phyloP scores from a whole-genome alignment of 2,113 vertebrate genomes.

The Xyliphius kryptos region DNA sequence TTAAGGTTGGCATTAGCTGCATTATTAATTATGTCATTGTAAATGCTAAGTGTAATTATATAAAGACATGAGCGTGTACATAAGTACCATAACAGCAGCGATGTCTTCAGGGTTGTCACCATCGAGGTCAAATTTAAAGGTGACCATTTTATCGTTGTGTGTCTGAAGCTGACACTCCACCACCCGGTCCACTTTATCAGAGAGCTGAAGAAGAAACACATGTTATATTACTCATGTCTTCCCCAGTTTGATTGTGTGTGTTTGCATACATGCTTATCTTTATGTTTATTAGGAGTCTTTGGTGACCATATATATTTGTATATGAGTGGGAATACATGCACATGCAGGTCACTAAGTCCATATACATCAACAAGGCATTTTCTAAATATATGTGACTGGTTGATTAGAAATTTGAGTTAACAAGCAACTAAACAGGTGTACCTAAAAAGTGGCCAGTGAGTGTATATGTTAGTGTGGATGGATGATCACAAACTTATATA shows the following conservation, averaged over 20 bases:
- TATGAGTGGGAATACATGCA: background rate
- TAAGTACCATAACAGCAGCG: conserved; percentile 81
- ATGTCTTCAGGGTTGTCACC: conserved; percentile 96
- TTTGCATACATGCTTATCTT: background rate
- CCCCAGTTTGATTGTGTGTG: background rate
- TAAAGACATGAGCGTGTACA: background rate
- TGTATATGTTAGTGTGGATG: too few relatives aligned
- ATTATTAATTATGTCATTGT: too few relatives aligned
- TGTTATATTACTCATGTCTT: background rate
- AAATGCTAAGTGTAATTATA: background rate
- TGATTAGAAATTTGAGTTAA: background rate
- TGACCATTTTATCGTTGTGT: conserved; percentile 98
- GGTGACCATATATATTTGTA: background rate
- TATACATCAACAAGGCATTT: too few relatives aligned
- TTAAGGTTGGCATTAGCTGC: too few relatives aligned
- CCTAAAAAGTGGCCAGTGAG: too few relatives aligned
- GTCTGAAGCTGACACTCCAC: conserved; percentile 98
- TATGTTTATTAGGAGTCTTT: background rate
- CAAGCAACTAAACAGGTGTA: too few relatives aligned
- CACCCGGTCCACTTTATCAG: conserved; percentile 88
- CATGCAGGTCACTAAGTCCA: background rate
- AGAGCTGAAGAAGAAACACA: conserved; percentile 68
- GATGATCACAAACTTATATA: background rate
- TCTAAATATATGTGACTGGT: background rate
- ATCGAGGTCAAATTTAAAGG: too few relatives aligned